Base-by-base conservation (phyloP, 2,888 invertebrate species). In the Teleogryllus oceanicus region DNA sequence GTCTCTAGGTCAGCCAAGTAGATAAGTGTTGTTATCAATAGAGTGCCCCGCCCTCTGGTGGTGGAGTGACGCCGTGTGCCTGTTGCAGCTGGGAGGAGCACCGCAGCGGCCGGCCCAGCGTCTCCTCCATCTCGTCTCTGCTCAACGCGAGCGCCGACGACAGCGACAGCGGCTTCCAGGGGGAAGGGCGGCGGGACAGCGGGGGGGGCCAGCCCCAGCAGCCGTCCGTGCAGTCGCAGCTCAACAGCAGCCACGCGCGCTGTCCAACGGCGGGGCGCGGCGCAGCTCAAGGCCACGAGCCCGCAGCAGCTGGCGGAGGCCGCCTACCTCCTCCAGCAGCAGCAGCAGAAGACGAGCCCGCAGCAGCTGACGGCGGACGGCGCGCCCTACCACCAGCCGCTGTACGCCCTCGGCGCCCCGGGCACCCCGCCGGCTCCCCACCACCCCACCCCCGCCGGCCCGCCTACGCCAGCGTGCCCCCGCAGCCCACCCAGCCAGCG, bases 341-440 rank as follows among this genome's bases (percentile, higher is more conserved):
- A 93, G n/a, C n/a, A n/a, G 84, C 81, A 78, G 79, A 78, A 77
- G 24, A 24, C 78, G 11, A 75, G 50, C 24, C 76, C n/a, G 3
- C 76, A 78, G n/a, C 62, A 62, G 18, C 62, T 12, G 18, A 2
- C 62, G n/a, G 62, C 2, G 3, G 62, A 4, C 62, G 78, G 75
- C 12, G 81, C 77, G 3, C 37, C 37, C 37, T 80, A 77, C 77
- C 80, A 89, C 10, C 93, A 93, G 84, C 94, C 96, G 0, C 90
- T 96, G 2, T 96, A 96, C 85, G 96, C 94, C 1, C n/a, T n/a
- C n/a, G n/a, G n/a, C n/a, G n/a, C n/a, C n/a, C 85, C 85, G 11
- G 86, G 86, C 79, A 87, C 86, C 79, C 86, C 50, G 81, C 85
- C 82, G 87, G 84, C 87, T 84, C 87, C 86, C 82, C 88, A 84